These are phyloP conservation scores for Drosophila takahashii DNA, from an alignment of 1,140 invertebrate species.

Conservation along the genomic window DNA sequence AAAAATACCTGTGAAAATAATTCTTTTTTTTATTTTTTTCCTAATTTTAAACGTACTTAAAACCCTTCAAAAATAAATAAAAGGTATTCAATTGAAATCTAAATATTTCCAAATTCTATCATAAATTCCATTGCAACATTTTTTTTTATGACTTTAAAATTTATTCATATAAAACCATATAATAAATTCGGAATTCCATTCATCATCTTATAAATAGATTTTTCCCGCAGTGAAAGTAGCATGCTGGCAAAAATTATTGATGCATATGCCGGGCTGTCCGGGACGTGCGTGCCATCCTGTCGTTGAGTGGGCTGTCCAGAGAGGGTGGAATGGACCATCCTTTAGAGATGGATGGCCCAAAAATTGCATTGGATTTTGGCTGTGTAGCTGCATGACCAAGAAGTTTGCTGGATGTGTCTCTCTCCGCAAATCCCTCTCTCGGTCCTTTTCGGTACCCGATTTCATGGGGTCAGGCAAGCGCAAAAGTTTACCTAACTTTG, in stretches of 20 bases:
- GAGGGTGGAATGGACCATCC: not conserved
- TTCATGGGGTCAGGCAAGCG: constrained; percentile 27
- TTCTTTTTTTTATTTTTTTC: too few relatives aligned
- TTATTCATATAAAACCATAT: not conserved
- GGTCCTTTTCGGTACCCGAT: not conserved
- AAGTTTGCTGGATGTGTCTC: constrained; percentile 31
- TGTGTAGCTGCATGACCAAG: constrained; percentile 40
- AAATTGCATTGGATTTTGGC: constrained; percentile 50
- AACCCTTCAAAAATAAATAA: not conserved
- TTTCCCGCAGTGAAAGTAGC: constrained; percentile 13
- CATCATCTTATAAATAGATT: not conserved
- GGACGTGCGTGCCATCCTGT: constrained; percentile 48
- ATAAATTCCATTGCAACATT: too few relatives aligned
- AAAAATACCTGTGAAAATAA: too few relatives aligned
- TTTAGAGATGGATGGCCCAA: constrained; percentile 42
- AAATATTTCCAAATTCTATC: not conserved
- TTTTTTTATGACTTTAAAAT: not conserved
- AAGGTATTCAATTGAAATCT: not conserved
- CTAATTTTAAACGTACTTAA: too few relatives aligned
- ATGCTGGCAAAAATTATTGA: constrained; percentile 64
- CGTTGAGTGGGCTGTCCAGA: constrained; percentile 28
- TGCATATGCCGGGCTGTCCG: constrained; percentile 45
- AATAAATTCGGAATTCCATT: not conserved
- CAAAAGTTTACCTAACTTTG: constrained; percentile 64
- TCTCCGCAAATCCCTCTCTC: constrained; percentile 2